Conservation (phyloP, 1,140 invertebrate genomes). For the Planococcus citri region DNA sequence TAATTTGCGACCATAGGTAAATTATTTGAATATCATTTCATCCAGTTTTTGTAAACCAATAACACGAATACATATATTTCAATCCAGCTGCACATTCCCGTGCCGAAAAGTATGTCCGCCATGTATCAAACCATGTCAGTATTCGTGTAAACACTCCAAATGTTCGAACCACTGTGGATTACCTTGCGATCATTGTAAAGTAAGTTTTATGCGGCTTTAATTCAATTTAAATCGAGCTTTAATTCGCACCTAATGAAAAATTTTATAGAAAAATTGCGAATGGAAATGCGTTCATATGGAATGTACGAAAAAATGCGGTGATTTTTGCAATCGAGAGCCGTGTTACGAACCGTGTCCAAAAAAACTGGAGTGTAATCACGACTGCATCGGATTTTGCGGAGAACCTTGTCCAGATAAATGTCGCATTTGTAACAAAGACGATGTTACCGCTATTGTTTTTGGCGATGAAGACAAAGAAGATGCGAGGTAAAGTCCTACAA, state of each 20-base stretch:
- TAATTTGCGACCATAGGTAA: constrained; percentile 42
- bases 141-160: too few species aligned
- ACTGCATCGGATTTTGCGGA: constrained; percentile 53
- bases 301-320: constrained; percentile 43
- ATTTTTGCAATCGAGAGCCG: constrained; percentile 38
- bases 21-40: neutral
- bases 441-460: constrained; percentile 41
- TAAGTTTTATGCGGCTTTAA: too few species aligned
- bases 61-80: too few species aligned
- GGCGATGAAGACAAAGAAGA: constrained; percentile 43
- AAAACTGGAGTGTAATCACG: constrained; percentile 42
- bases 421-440: constrained; percentile 36
- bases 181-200: too few species aligned
- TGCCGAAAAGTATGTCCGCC: too few species aligned
- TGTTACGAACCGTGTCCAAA: constrained; percentile 41
- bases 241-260: too few species aligned
- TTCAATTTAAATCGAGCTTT: too few species aligned
- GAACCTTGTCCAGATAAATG: constrained; percentile 46
- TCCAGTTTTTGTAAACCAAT: neutral
- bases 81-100: too few species aligned
- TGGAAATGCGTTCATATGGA: constrained; percentile 40
- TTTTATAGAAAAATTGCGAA: constrained; percentile 35
- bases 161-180: too few species aligned
- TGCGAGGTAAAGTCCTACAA: constrained; percentile 40
- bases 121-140: too few species aligned